Base-by-base conservation (phyloP, 1,140 invertebrate species). In the Eupeodes corollae region DNA sequence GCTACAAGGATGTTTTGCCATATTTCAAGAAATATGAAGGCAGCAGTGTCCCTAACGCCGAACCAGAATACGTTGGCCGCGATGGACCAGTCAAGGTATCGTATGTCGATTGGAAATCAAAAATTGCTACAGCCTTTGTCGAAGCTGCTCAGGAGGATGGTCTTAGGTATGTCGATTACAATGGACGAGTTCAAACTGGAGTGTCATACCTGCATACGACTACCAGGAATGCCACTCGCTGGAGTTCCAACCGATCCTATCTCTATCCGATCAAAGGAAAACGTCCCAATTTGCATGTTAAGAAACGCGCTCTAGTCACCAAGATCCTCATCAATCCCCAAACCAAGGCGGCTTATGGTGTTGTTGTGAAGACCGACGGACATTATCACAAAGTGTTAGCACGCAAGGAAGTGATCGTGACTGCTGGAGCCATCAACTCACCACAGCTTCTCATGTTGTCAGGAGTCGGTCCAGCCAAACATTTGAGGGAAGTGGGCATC, bases 11-110 rank as follows among this genome's bases (percentile, higher is more conserved):
- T n/a, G 79, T 90, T 0, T 56, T 88, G 6, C 84, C 84, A 0
- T 91, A 90, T 58, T 91, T 89, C 59, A 82, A 80, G 54, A 91
- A 88, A 63, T 69, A 83, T 5, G 86, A 89, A 70, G 77, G 78
- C 44, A 79, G 77, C 52, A 75, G 69, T 30, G 78, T 84, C 10
- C 73, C 74, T 0, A 63, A 73, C 40, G 67, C 73, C 12, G 68
- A 74, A 39, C 61, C 63, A 9, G 63, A 71, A 16, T 75, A 77
- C 45, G 83, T 83, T 44, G 73, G 74, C 3, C 66, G 73, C 5
- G 60, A 75, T 2, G 86, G 85, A 0, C 77, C 78, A 0, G 61
- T 68, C 0, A 68, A 64, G 35, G 52, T 68, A 3, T 62, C 63
- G 39, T 70, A 75, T 50, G 56, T 87, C 5, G 73, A 75, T 12